Base-by-base conservation (phyloP, 2,888 invertebrate genomes). In the Drosophila bunnanda region DNA sequence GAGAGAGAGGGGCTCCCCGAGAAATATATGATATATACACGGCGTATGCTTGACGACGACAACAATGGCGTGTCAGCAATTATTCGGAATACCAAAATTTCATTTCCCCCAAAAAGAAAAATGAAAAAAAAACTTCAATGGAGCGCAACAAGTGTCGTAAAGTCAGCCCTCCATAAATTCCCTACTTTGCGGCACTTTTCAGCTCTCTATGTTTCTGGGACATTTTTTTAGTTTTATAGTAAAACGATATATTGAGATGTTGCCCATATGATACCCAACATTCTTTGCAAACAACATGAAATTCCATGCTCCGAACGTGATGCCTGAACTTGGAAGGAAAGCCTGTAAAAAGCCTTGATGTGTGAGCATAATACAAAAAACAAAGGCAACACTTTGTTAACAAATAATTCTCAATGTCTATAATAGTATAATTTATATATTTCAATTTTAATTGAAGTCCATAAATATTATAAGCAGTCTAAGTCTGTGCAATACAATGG, bases 61-160 rank as follows among this genome's bases (percentile, higher is more conserved):
- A 10, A 15, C 8, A 46, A 38, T 52, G 66, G 67, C 68, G 67
- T 66, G 67, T 66, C 66, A 53, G 54, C 67, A 54, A 20, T 46
- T 46, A 34, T 66, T 36, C 36, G 36, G 10, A 20, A 60, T 10
- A 34, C 10, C 62, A 3, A 61, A 41, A 60, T 58, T 32, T 32
- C 57, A 57, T 41, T 60, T 57, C 25, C 22, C 13, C 22, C 12
- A n/a, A 17, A 8, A 34, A 28, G 9, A 20, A 25, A 25, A 25
- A 4, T n/a, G n/a, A 25, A 12, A 36, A 36, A 28, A 38, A 20
- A 17, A 36, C 30, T 61, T 43, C n/a, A 38, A 22, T 17, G 28
- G 12, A n/a, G 25, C 20, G 46, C 62, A 61, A 61, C 38, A 46
- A 64, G 46, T 46, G 46, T 30, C 22, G 62, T 55, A 30, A 46